Evolutionary conservation across 2,113 vertebrate genomes (phyloP).

Genomic region (Periophthalmodon schlosseri): DNA sequence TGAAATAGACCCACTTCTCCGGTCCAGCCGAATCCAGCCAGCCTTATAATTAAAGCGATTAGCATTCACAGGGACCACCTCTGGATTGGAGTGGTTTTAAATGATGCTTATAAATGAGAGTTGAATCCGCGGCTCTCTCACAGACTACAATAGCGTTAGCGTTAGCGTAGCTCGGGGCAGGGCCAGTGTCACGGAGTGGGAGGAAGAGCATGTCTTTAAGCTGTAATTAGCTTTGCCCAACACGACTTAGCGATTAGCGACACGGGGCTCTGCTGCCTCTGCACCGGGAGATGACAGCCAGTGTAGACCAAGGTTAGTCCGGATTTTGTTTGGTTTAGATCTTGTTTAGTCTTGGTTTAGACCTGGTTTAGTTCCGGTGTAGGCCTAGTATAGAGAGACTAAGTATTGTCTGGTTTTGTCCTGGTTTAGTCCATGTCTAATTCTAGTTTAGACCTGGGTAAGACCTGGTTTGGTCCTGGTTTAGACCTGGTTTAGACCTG

Average conservation of each 20-base stretch:
- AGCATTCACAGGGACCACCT: conserved; percentile 31
- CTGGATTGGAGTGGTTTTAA: conserved; percentile 27
- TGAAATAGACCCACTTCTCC: conserved; percentile 6
- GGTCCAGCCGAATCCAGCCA: background rate
- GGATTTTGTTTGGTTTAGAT: too few relatives aligned
- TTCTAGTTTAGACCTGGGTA: background rate
- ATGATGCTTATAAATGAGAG: conserved; percentile 24
- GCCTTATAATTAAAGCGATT: conserved; percentile 41
- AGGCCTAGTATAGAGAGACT: too few relatives aligned
- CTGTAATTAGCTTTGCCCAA: conserved; percentile 54
- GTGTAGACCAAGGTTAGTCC: too few relatives aligned
- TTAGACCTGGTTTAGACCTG: background rate
- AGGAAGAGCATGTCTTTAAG: conserved; percentile 20
- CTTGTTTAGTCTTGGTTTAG: background rate
- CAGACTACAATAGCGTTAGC: conserved; percentile 28
- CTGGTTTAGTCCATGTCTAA: background rate
- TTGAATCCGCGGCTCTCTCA: conserved; percentile 26
- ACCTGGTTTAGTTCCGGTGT: background rate
- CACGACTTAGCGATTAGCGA: conserved; percentile 31
- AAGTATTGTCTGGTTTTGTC: too few relatives aligned
- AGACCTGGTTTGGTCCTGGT: background rate
- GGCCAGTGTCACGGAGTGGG: background rate
- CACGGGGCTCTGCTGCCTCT: conserved; percentile 31
- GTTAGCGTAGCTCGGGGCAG: background rate
- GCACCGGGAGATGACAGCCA: conserved; percentile 14